Evolutionary conservation across 2,113 vertebrate genomes (phyloP), one percentile per base, ranked within the genome.

Genomic region (Euleptes europaea): DNA sequence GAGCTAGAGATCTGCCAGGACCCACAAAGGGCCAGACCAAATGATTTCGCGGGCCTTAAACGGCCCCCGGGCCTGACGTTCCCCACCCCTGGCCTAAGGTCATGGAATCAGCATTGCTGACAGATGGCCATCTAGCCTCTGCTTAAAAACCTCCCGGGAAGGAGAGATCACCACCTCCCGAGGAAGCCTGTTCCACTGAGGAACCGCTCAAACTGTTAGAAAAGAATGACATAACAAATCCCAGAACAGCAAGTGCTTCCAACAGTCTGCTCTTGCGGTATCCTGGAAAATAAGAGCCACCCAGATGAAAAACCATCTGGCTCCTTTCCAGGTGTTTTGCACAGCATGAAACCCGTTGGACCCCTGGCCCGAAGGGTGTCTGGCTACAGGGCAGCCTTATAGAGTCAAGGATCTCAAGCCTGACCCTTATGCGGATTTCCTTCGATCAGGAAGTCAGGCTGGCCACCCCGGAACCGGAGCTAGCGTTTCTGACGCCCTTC

Each of bases 211-310:
- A n/a, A n/a, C n/a, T n/a, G n/a, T n/a, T n/a, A n/a, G n/a, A n/a
- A n/a, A n/a, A 82, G 79, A n/a, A 33, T 88, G 87, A 42, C 38
- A 90, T 71, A 88, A 86, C 82, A 90, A 90, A 87, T 63, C 76
- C 71, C 75, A 54, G 93, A 92, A 93, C 88, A 86, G 90, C 84
- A 90, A 92, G 90, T 93, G 63, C 88, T 94, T 94, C 91, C 91
- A 94, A 86, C 90, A 92, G 84, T 93, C 93, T 92, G 91, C 89
- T 82, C 89, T 76, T 92, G 86, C 90, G 83, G 84, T 88, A 86
- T 80, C 83, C 80, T 85, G 90, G 84, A 90, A 92, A 91, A 92
- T 90, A 87, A 88, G 87, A 92, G 89, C 89, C 83, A 82, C 83
- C 84, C 89, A 90, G 88, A 88, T 90, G 91, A 89, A 90, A 91